Base-by-base conservation (phyloP, 2,888 invertebrate genomes). In the Drosophila barbarae region DNA sequence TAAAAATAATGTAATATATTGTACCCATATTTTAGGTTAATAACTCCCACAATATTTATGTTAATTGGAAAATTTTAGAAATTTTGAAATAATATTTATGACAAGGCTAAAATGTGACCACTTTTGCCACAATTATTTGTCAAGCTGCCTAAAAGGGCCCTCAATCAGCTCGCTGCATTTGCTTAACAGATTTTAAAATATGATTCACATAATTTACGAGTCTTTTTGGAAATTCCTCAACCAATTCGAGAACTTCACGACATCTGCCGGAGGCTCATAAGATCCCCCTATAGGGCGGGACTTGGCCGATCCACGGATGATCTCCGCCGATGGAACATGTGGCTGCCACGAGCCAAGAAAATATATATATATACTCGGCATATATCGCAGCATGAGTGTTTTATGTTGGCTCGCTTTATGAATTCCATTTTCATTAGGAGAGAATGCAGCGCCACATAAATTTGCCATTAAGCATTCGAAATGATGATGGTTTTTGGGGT, bases 361-460 rank as follows among this genome's bases (percentile, higher is more conserved):
- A 18, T 12, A 55, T n/a, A 26, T 9, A 10, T 8, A 26, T 23
- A 39, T 23, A 32, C 18, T 30, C 3, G 13, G 21, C 35, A 15
- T 53, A 30, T 34, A 67, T 49, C 28, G 23, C 68, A 36, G 49
- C 41, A 26, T 66, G 54, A 65, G 36, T 72, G 55, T 41, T 76
- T 73, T 70, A 73, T 73, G 76, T 59, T 60, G 42, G 28, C 56
- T 54, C 66, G 46, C 42, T 57, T 74, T 74, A 84, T 70, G 72
- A 80, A 68, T 68, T 57, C 64, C 44, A 74, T 74, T 77, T 60
- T 65, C 69, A 77, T 76, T 70, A 70, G 59, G 30, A 38, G 69
- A 50, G 53, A 56, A 63, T 70, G 74, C 57, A 69, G 63, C 59
- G 85, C 69, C 85, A 77, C 85, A 79, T 79, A 85, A 79, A 85